These are phyloP conservation scores for Machimus rusticus DNA, from an alignment of 2,888 invertebrate species.

Conservation along the genomic window DNA sequence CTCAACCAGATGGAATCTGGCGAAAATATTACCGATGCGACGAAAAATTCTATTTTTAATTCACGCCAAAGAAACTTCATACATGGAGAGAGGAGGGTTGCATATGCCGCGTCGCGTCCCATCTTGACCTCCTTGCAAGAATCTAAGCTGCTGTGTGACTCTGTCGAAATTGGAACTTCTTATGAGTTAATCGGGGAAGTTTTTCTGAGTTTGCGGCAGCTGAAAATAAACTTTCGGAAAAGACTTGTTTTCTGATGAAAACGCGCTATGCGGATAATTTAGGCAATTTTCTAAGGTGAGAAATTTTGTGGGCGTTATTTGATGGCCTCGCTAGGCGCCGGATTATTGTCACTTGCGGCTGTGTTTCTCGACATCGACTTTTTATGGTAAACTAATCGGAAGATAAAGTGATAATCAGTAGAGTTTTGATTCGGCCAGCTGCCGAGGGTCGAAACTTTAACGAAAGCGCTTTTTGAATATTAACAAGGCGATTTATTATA, in stretches of 20 bases:
- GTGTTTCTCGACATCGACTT: background rate
- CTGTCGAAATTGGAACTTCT: background rate
- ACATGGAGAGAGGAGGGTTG: background rate
- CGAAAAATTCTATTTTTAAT: constrained; percentile 25
- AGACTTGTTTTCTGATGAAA: background rate
- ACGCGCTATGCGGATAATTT: background rate
- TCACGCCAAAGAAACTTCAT: background rate
- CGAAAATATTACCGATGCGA: background rate
- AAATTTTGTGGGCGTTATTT: background rate
- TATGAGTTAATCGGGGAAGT: background rate
- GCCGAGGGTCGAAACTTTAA: background rate
- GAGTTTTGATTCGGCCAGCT: background rate
- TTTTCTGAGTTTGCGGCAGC: background rate
- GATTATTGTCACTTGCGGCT: background rate
- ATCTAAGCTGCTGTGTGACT: background rate
- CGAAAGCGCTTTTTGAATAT: background rate
- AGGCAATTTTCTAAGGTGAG: background rate
- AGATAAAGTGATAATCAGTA: background rate
- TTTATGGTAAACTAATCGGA: background rate
- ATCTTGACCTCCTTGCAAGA: background rate
- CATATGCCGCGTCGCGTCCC: background rate
- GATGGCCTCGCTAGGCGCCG: background rate
- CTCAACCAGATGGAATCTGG: background rate
- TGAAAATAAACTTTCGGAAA: background rate
- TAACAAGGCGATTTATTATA: background rate